Conservation (phyloP, 2,113 vertebrate species). For the Oreochromis tanganicae region DNA sequence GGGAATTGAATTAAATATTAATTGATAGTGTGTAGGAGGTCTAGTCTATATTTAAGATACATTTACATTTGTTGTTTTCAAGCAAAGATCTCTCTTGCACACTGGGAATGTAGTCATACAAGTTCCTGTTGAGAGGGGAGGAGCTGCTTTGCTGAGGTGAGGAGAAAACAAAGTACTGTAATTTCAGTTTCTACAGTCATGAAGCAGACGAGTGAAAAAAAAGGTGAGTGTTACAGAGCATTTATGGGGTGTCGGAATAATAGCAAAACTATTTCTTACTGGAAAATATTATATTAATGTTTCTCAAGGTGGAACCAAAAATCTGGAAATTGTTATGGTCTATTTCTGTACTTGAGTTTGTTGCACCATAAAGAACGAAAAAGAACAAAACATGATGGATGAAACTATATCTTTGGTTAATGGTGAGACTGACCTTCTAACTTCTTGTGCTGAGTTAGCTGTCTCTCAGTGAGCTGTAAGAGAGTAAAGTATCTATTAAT, state of each 20-base stretch:
- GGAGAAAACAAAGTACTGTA: background rate
- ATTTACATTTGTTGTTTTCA: background rate
- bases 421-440: background rate
- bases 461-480: background rate
- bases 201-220: background rate
- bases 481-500: background rate
- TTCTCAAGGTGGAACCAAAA: background rate
- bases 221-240: background rate
- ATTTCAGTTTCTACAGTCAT: background rate
- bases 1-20: background rate
- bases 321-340: fast-evolving
- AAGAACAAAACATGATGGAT: fast-evolving
- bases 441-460: background rate
- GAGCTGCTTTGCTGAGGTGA: background rate
- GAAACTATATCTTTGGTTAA: background rate
- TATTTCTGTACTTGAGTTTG: background rate
- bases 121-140: background rate
- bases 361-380: background rate
- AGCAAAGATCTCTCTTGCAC: background rate
- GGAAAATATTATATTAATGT: background rate
- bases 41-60: background rate
- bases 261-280: background rate
- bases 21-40: background rate
- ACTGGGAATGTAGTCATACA: background rate
- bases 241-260: fast-evolving